Base-by-base conservation (phyloP, 2,888 invertebrate species). In the Pyrocoelia pectoralis region DNA sequence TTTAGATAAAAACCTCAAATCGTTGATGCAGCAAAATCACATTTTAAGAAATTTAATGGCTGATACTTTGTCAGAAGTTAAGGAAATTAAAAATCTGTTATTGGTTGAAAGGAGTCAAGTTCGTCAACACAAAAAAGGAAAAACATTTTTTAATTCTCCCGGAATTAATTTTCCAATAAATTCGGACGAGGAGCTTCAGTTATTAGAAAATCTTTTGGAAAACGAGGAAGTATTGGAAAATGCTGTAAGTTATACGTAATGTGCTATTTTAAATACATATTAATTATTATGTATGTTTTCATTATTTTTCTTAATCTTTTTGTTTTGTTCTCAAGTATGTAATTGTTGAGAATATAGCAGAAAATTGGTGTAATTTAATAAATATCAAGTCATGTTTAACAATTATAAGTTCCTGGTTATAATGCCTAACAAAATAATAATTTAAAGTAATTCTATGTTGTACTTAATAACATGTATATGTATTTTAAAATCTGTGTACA, bases 81-180 rank as follows among this genome's bases (percentile, higher is more conserved):
- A 38, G 38, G 12, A 38, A 38, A 38, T 38, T 38, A n/a, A n/a
- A 38, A 38, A 38, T 8, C 5, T 38, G 38, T 38, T 38, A 9
- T 38, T 38, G 38, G 10, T 9, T 38, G 12, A 9, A 38, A 38
- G 10, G 38, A 38, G 8, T 38, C n/a, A 38, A 38, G 10, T 38
- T 38, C 38, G 12, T 38, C 38, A 38, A 38, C 12, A 38, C 38
- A 38, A 38, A n/a, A n/a, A n/a, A n/a, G 38, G 3, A 38, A 38
- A 38, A 38, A 38, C 38, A 38, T 38, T 38, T 5, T 38, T 38
- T 38, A 38, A 38, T 38, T 38, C 38, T 38, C 38, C 12, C n/a
- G 38, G 12, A n/a, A 38, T 38, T 38, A 38, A 38, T 12, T 38
- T 38, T 38, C n/a, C 38, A 24, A 24, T 24, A 24, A 24, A 24